phyloP scores from a whole-genome alignment of 2,888 invertebrate genomes.

The Mechanitis messenoides region DNA sequence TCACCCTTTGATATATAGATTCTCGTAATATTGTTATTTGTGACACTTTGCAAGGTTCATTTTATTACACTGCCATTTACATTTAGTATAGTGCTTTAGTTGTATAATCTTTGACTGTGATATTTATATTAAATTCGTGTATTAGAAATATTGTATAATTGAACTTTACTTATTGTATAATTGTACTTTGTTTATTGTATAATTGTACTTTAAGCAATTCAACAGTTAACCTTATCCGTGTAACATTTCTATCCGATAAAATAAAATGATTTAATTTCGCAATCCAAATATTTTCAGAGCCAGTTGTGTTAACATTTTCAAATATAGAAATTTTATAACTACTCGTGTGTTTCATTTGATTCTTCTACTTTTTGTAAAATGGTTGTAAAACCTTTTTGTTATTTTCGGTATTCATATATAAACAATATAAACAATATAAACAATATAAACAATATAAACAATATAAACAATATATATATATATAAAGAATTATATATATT shows the following conservation, averaged over 20 bases:
- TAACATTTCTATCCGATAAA: constrained; percentile 28
- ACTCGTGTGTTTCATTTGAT: constrained; percentile 42
- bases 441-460: too few relatives aligned
- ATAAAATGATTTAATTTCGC: constrained; percentile 38
- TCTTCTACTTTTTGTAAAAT: not conserved
- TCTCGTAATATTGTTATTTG: constrained; percentile 1
- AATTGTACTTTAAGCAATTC: too few relatives aligned
- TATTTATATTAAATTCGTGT: constrained; percentile 74
- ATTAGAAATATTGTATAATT: constrained; percentile 60
- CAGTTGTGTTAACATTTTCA: constrained; percentile 51
- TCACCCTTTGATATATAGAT: constrained; percentile 34
- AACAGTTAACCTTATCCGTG: constrained; percentile 36
- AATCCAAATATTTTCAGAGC: constrained; percentile 61
- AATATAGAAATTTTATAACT: constrained; percentile 57
- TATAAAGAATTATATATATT: too few relatives aligned
- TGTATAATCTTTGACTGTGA: constrained; percentile 74
- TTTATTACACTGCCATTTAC: constrained; percentile 65
- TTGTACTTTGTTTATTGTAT: constrained; percentile 30
- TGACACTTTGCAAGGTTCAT: constrained; percentile 15
- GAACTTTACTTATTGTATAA: constrained; percentile 49
- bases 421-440: too few relatives aligned
- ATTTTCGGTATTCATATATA: too few relatives aligned
- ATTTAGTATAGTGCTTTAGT: constrained; percentile 64
- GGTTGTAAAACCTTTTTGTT: too few relatives aligned
- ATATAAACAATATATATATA: too few relatives aligned